Evolutionary conservation across 1,140 invertebrate genomes (phyloP).

Genomic region (Himalopsyche phryganea): DNA sequence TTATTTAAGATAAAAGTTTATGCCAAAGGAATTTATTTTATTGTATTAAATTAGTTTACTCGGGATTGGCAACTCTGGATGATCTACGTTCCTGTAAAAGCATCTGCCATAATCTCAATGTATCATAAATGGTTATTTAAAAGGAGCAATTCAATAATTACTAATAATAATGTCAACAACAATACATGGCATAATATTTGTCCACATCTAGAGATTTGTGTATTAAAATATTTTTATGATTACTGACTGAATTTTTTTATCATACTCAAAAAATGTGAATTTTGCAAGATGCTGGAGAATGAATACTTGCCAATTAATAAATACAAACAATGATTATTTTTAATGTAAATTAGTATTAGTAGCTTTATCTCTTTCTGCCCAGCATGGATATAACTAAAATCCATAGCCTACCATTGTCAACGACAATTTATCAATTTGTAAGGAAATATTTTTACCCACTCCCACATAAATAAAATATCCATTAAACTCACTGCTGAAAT

Average conservation of each 20-base stretch:
- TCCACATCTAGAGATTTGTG: no score
- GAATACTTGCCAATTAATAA: conserved; percentile 20
- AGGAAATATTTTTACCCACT: not conserved
- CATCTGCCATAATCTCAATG: not conserved
- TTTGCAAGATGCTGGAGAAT: conserved; percentile 2
- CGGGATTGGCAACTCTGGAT: not conserved
- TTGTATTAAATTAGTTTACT: not conserved
- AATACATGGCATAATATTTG: not conserved
- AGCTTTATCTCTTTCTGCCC: conserved; percentile 19
- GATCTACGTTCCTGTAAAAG: not conserved
- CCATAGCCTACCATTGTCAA: not conserved
- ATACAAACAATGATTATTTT: conserved; percentile 11
- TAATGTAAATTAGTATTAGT: conserved; percentile 17
- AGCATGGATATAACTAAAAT: not conserved
- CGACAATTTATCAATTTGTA: conserved; percentile 1
- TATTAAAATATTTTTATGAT: conserved; percentile 3
- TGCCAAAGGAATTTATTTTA: conserved; percentile 32
- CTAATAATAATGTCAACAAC: not conserved
- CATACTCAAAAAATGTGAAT: not conserved
- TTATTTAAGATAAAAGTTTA: conserved; percentile 8
- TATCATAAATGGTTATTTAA: not conserved
- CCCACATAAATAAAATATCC: conserved; percentile 7
- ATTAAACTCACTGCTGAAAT: conserved; percentile 26
- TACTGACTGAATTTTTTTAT: conserved; percentile 5
- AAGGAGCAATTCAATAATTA: not conserved